phyloP scores from a whole-genome alignment of 2,113 vertebrate genomes.

The Lota lota region DNA sequence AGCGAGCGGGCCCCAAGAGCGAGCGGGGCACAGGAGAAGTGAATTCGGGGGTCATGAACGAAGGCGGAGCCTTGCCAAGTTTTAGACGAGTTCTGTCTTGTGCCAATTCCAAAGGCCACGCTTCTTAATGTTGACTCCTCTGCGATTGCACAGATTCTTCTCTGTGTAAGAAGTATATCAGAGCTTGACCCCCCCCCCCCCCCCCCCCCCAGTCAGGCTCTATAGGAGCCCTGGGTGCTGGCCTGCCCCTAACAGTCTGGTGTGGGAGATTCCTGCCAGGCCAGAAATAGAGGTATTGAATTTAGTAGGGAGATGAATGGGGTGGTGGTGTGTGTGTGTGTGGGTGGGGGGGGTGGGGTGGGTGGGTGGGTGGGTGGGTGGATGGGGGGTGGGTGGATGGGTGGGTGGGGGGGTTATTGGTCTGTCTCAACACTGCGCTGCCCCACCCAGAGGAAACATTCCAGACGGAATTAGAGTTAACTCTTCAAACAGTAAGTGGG shows the following conservation, averaged over 20 bases:
- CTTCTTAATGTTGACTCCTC: no score
- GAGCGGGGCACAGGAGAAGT: no score
- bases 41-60: no score
- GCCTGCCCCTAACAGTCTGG: conserved; percentile 62
- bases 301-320: conserved; percentile 66
- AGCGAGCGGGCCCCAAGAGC: no score
- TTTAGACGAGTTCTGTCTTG: neutral
- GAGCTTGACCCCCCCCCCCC: no score
- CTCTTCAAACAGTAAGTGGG: conserved; percentile 71
- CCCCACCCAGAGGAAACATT: conserved; percentile 81
- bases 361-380: conserved; percentile 34
- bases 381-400: conserved; percentile 28
- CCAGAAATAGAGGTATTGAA: conserved; percentile 77
- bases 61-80: neutral
- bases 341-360: conserved; percentile 33
- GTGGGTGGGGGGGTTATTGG: conserved; percentile 52
- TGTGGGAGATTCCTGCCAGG: conserved; percentile 53
- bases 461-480: conserved; percentile 78
- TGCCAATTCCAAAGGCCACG: no score
- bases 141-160: no score
- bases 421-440: conserved; percentile 63
- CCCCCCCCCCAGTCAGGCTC: neutral
- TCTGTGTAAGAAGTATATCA: no score
- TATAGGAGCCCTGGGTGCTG: conserved; percentile 36
- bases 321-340: conserved; percentile 26